Conservation (phyloP, 1,140 invertebrate genomes). For the Notospermus geniculatus region DNA sequence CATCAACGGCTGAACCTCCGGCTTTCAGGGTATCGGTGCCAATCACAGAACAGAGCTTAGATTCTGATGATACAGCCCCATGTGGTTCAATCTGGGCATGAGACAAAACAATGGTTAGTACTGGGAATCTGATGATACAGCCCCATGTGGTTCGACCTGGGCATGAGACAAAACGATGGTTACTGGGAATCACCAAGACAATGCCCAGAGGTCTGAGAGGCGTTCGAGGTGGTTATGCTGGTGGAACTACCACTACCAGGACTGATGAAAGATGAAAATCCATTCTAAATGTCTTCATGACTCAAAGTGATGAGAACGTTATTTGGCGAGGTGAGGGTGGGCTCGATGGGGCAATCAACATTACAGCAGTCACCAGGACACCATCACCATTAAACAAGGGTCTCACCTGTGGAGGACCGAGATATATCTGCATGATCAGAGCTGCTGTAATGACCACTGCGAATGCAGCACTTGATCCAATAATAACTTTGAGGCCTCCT, state of each 20-base stretch:
- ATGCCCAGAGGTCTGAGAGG: no score
- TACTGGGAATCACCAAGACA: no score
- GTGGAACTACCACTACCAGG: no score
- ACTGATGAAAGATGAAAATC: no score
- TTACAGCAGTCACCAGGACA: no score
- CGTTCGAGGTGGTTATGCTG: no score
- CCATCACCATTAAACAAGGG: no score
- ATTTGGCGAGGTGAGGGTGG: no score
- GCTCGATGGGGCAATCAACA: no score
- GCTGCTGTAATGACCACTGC: slow-evolving; percentile 64
- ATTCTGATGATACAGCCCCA: slow-evolving; percentile 73
- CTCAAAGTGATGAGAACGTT: no score
- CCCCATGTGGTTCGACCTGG: slow-evolving; percentile 70
- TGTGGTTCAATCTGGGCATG: slow-evolving; percentile 65
- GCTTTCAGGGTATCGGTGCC: slow-evolving; percentile 68
- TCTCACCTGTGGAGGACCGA: slow-evolving; percentile 51
- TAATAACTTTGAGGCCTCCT: slow-evolving; percentile 58
- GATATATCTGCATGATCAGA: slow-evolving; percentile 48
- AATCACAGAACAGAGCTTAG: slow-evolving; percentile 68
- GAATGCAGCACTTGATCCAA: slow-evolving; percentile 59
- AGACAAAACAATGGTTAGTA: no score
- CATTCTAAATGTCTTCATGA: no score
- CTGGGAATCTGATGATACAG: slow-evolving; percentile 71
- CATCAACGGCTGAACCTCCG: slow-evolving; percentile 86
- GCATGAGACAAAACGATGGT: slow-evolving; percentile 25